A percentile compares a stretch with the other conserved stretches of the same genome.
Conservation (phyloP, 2,113 vertebrate genomes). For the Myrmecobius fasciatus region DNA sequence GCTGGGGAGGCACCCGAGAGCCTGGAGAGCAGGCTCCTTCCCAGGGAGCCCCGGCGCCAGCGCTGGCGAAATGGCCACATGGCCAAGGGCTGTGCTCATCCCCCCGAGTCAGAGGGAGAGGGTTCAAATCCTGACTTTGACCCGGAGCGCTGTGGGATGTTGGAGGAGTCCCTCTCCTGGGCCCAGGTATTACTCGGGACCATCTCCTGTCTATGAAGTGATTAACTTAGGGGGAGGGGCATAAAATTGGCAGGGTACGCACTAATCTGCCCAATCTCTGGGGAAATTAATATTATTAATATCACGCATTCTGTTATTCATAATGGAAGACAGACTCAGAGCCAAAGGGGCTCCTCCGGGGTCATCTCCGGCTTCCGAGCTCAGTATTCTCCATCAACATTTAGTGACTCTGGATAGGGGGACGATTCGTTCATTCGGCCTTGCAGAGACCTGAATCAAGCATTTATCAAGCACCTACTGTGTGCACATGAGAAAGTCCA, state of each 20-base stretch:
- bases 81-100: background rate
- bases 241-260: background rate
- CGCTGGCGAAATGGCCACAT: background rate
- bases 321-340: too few species aligned
- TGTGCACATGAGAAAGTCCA: background rate
- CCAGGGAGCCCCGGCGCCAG: background rate
- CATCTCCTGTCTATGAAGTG: background rate
- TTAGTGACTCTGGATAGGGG: too few species aligned
- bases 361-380: too few species aligned
- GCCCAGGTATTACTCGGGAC: background rate
- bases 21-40: background rate
- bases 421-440: too few species aligned
- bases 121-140: background rate
- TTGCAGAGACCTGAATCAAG: background rate
- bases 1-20: conserved; percentile 51
- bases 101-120: background rate
- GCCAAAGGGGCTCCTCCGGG: too few species aligned
- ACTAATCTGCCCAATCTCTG: background rate
- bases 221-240: background rate
- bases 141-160: background rate
- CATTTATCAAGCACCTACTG: background rate
- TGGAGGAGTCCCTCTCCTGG: background rate
- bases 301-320: background rate
- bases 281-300: background rate
- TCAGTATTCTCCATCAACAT: background rate